These are phyloP conservation scores for Verasper variegatus DNA, from an alignment of 2,113 vertebrate species.

Conservation along the genomic window DNA sequence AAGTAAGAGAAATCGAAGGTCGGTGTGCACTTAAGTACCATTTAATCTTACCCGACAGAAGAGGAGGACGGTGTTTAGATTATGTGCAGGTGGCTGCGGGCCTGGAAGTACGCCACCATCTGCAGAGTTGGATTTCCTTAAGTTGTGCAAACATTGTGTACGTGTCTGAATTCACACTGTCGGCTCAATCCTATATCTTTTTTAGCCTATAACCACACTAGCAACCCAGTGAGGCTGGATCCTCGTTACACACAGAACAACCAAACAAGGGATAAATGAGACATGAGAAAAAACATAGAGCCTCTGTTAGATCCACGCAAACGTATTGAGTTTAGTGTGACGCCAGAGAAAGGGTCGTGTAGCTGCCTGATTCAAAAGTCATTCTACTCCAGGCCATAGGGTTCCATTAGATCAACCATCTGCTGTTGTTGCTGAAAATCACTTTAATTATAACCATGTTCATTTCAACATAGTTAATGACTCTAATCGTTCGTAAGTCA, in stretches of 20 bases:
- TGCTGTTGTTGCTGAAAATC: no score
- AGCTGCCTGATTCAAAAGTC: not conserved
- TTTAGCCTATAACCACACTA: not conserved
- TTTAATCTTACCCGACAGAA: slow-evolving; percentile 64
- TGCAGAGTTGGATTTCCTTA: slow-evolving; percentile 22
- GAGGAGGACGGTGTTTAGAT: slow-evolving; percentile 31
- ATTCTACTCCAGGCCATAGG: not conserved
- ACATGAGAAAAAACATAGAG: not conserved
- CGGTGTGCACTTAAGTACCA: slow-evolving; percentile 43
- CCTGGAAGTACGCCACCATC: slow-evolving; percentile 41
- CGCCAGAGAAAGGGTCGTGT: not conserved
- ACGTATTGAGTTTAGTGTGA: no score
- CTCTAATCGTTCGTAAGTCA: no score
- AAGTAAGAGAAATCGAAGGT: slow-evolving; percentile 58
- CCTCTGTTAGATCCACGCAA: no score
- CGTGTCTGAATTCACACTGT: not conserved
- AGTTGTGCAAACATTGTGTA: not conserved
- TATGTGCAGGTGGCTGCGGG: slow-evolving; percentile 47
- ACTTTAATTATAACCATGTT: no score
- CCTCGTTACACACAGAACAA: slow-evolving; percentile 8
- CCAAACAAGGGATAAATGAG: not conserved
- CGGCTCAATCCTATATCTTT: not conserved
- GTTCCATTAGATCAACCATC: no score
- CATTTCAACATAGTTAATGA: no score
- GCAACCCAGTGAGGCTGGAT: not conserved